phyloP scores from a whole-genome alignment of 2,113 vertebrate species.

The Plectropomus leopardus region DNA sequence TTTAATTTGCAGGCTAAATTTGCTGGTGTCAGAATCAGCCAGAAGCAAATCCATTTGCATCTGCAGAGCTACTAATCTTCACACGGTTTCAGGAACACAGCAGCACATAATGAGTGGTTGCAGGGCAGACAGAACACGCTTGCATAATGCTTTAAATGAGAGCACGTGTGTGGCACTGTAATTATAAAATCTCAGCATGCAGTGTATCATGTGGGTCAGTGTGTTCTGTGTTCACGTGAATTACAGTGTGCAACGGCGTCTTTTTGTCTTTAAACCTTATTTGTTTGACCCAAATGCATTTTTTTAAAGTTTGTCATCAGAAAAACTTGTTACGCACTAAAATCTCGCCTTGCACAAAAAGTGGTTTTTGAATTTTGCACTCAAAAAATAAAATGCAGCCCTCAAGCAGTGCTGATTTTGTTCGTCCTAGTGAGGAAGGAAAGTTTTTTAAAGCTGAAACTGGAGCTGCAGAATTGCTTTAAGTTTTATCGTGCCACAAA shows the following conservation, averaged over 20 bases:
- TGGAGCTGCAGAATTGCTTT: conserved; percentile 3
- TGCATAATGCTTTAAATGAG: conserved; percentile 16
- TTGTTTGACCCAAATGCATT: conserved; percentile 28
- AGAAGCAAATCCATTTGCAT: conserved; percentile 42
- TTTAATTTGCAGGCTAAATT: conserved; percentile 29
- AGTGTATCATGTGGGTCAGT: conserved; percentile 21
- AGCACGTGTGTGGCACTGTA: conserved; percentile 15
- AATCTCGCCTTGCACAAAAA: conserved; percentile 5
- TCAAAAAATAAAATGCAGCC: not conserved
- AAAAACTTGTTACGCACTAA: not conserved
- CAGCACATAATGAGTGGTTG: conserved; percentile 51
- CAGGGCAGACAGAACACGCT: conserved; percentile 35
- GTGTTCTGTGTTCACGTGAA: not conserved
- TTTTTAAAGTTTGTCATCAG: not conserved
- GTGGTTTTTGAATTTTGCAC: not conserved
- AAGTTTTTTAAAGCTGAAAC: not conserved
- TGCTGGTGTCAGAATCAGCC: conserved; percentile 41
- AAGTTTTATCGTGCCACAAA: not conserved
- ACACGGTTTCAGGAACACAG: conserved; percentile 23
- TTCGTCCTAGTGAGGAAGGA: not conserved
- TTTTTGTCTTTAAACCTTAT: not conserved
- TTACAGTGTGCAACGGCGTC: not conserved
- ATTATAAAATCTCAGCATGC: conserved; percentile 26
- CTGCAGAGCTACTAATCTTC: conserved; percentile 47
- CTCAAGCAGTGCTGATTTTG: not conserved